Percentiles rank a stretch among this genome's conserved stretches.
phyloP scores from a whole-genome alignment of 2,888 invertebrate genomes.

The Hesperia comma region DNA sequence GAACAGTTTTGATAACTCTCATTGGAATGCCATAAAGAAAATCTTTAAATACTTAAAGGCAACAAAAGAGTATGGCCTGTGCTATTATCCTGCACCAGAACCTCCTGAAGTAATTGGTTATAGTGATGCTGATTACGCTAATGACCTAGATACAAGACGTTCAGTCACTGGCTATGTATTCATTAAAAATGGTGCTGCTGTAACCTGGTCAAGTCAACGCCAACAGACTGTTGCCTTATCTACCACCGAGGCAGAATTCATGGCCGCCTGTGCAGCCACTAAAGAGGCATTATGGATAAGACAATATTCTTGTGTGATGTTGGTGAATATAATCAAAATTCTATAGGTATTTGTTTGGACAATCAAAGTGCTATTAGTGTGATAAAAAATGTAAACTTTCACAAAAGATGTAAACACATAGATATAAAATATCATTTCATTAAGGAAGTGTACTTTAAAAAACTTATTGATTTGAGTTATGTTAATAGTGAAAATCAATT shows the following conservation, averaged over 20 bases:
- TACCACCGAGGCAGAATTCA: constrained; percentile 38
- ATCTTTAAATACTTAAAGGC: constrained; percentile 32
- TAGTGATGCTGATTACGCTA: constrained; percentile 43
- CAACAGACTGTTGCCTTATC: constrained; percentile 36
- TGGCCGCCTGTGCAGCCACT: constrained; percentile 38
- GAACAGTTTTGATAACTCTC: constrained; percentile 6
- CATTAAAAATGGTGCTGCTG: constrained; percentile 1
- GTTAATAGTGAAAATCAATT: constrained; percentile 27
- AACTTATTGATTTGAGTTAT: constrained; percentile 28
- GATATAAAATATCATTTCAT: constrained; percentile 37
- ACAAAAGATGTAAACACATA: constrained; percentile 38
- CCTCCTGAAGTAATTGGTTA: constrained; percentile 24
- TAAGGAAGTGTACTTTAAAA: constrained; percentile 34
- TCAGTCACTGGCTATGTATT: constrained; percentile 13
- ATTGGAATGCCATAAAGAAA: constrained; percentile 38
- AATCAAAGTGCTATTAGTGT: constrained; percentile 36
- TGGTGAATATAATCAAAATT: constrained; percentile 31
- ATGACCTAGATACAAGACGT: constrained; percentile 23
- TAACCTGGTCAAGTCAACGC: constrained; percentile 23
- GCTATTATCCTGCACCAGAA: background rate
- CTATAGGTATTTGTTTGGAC: constrained; percentile 25
- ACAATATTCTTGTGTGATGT: constrained; percentile 31
- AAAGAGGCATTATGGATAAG: constrained; percentile 37
- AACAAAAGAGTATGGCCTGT: constrained; percentile 31
- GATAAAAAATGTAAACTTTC: constrained; percentile 39